These are phyloP conservation scores for Lochmaea capreae DNA, from an alignment of 2,888 invertebrate species.

Conservation along the genomic window DNA sequence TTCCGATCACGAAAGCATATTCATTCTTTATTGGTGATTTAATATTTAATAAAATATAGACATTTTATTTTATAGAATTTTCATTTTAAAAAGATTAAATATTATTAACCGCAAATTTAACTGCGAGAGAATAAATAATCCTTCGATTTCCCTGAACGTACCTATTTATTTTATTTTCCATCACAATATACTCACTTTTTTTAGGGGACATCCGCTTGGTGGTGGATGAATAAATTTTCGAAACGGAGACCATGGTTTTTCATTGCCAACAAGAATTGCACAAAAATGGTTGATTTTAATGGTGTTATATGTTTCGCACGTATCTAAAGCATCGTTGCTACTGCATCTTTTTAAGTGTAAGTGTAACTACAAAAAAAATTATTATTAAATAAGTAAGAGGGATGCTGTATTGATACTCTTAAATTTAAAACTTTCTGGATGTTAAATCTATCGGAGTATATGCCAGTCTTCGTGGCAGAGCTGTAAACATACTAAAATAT, in stretches of 20 bases:
- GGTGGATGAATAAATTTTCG: conserved; percentile 47
- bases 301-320: conserved; percentile 56
- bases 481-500: no score
- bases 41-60: neutral
- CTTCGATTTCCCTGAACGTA: no score
- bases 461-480: no score
- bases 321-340: conserved; percentile 54
- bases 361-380: conserved; percentile 46
- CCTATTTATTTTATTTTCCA: no score
- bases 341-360: conserved; percentile 51
- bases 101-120: no score
- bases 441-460: no score
- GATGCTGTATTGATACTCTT: no score
- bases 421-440: no score
- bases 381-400: neutral
- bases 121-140: no score
- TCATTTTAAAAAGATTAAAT: neutral
- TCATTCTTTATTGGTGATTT: neutral
- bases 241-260: conserved; percentile 53
- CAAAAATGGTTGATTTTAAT: conserved; percentile 53
- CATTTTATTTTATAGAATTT: neutral
- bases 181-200: conserved; percentile 46
- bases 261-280: conserved; percentile 45
- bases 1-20: no score
- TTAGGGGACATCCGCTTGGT: conserved; percentile 50